A percentile compares a stretch with the other conserved stretches of the same genome.
Conservation (phyloP, 2,888 invertebrate genomes). For the Bedellia somnulentella region DNA sequence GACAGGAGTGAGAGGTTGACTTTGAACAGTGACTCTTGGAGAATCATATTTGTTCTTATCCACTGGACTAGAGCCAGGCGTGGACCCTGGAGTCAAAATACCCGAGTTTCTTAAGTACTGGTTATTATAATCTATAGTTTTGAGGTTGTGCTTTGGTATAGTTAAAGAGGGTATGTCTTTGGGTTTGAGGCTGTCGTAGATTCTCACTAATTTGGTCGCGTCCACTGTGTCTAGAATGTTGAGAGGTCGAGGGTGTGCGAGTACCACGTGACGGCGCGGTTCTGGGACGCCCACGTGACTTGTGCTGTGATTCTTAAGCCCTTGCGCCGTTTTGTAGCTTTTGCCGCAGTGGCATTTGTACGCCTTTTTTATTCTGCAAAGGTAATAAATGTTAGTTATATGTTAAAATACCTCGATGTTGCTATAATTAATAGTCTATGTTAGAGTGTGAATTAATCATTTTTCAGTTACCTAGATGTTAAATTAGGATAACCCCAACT, state of each 20-base stretch:
- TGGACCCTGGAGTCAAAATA: slow-evolving; percentile 52
- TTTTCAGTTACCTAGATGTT: no score
- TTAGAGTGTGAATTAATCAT: no score
- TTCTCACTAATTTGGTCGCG: slow-evolving; percentile 38
- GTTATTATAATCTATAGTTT: slow-evolving; percentile 19
- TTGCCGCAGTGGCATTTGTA: slow-evolving; percentile 85
- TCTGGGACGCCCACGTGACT: slow-evolving; percentile 19
- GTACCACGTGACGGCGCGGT: slow-evolving; percentile 38
- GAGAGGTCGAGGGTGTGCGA: slow-evolving; percentile 32
- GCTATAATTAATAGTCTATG: no score
- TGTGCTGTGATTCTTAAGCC: slow-evolving; percentile 71
- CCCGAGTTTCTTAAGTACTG: slow-evolving; percentile 23
- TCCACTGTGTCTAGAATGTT: slow-evolving; percentile 25
- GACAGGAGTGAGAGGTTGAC: slow-evolving; percentile 14
- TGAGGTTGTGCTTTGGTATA: slow-evolving; percentile 38
- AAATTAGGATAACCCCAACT: no score
- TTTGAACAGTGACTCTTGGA: slow-evolving; percentile 34
- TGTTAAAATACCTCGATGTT: no score
- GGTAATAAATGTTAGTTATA: slow-evolving; percentile 6
- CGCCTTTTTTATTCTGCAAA: slow-evolving; percentile 72
- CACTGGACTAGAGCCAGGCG: slow-evolving; percentile 29
- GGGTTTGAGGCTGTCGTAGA: slow-evolving; percentile 39
- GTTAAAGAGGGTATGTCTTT: slow-evolving; percentile 39
- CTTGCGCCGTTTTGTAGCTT: slow-evolving; percentile 80
- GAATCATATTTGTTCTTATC: slow-evolving; percentile 32